Conservation (phyloP, 2,888 invertebrate genomes). For the Pyrgus malvae region DNA sequence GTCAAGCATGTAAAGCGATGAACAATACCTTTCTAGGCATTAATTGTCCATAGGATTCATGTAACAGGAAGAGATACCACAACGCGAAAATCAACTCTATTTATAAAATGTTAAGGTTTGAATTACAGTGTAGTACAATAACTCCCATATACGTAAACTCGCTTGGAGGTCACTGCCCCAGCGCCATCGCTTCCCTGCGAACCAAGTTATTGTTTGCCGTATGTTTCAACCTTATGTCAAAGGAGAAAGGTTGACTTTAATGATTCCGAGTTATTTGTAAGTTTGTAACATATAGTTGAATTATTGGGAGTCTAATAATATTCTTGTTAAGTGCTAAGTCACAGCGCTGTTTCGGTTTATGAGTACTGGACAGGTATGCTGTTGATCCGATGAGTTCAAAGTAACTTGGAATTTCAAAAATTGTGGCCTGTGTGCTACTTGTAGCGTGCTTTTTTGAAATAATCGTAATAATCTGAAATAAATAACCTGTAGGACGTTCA, state of each 20-base stretch:
- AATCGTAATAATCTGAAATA: no score
- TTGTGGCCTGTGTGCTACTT: no score
- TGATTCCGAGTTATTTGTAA: not conserved
- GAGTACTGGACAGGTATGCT: slow-evolving; percentile 13
- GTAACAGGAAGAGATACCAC: not conserved
- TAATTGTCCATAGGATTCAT: slow-evolving; percentile 21
- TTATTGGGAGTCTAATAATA: slow-evolving; percentile 39
- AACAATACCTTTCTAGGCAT: slow-evolving; percentile 22
- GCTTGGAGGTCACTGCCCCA: slow-evolving; percentile 43
- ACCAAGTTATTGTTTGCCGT: slow-evolving; percentile 29
- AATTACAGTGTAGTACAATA: slow-evolving; percentile 18
- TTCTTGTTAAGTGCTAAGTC: slow-evolving; percentile 30
- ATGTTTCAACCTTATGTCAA: slow-evolving; percentile 18
- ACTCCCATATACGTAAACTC: slow-evolving; percentile 34
- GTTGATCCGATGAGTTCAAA: not conserved
- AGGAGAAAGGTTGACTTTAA: slow-evolving; percentile 27
- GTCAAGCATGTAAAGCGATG: slow-evolving; percentile 2
- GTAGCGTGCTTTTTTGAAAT: no score
- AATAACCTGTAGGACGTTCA: no score
- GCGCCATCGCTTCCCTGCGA: slow-evolving; percentile 37
- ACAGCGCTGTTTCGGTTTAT: slow-evolving; percentile 25
- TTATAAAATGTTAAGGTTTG: not conserved
- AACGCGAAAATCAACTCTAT: slow-evolving; percentile 2
- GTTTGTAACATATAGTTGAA: slow-evolving; percentile 31
- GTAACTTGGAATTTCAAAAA: not conserved